Evolutionary conservation across 2,113 vertebrate genomes (phyloP), one percentile per base, ranked within the genome.

Genomic region (Charina bottae): DNA sequence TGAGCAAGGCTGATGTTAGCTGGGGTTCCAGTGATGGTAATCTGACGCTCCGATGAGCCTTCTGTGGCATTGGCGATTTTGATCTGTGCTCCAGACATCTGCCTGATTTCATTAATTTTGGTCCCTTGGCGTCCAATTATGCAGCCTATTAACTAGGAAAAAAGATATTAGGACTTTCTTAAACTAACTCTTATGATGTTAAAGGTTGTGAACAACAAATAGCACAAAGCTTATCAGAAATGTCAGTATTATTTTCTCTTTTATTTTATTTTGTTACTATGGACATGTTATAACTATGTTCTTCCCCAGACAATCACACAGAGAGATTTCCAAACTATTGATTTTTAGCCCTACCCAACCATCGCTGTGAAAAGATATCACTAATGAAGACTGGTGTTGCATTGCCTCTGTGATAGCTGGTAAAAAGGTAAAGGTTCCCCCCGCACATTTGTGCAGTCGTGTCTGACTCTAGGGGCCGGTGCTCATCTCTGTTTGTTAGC

Each of bases 51-150:
- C 0, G 99, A 98, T 24, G 99, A 99, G 92, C 99, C 99, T 97
- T 99, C 99, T 12, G 99, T 99, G 97, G 99, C 99, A 0, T 98
- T 99, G 94, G 99, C 99, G 8, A 99, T 99, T 98, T 99, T 99
- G 98, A 99, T 99, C 98, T 99, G 99, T 12, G 99, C 99, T 96
- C 99, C 99, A 93, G 99, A 99, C 99, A 99, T 99, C 98, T 99
- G 99, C 95, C 99, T 98, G 96, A 99, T 99, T 98, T 99, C 99
- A 97, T 99, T 99, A 97, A 99, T 99, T 98, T 99, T 99, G 98
- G 99, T 99, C 97, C 99, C 99, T 97, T 99, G 99, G 95, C 99
- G 99, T 97, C 99, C 99, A 90, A 99, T 99, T 97, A 99, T 99
- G 97, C 99, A 99, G 97, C 99, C 99, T 98, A 99, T 99, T 98